Evolutionary conservation across 2,797 vertebrate species (phyloP), one percentile per base, ranked within the genome.

Genomic region (Lerista edwardsae): DNA sequence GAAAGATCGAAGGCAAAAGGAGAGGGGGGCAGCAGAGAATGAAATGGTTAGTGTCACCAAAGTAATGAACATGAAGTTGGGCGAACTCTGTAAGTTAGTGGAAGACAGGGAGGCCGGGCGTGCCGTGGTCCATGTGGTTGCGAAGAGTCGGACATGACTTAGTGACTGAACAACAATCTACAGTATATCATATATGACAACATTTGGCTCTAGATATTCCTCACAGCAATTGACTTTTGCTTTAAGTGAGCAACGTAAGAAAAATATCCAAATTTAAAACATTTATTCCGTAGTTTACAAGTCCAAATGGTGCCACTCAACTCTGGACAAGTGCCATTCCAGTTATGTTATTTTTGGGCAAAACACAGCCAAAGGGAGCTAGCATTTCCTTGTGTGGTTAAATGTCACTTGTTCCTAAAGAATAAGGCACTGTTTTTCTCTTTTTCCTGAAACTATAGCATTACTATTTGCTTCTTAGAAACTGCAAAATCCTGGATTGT

Each of bases 401-500:
- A 61, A 55, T 31, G 36, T 59, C 71, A 57, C 59, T 65, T 87
- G 84, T 73, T 57, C 44, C 25, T 11, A 65, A 65, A 88, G 57
- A 87, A 88, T 44, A 82, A 1, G 7, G 27, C 41, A 71, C 71
- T 80, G 71, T 80, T 83, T 83, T 83, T 55, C 17, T 69, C 31
- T 41, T 76, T 61, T 27, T 59, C 64, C 41, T 10, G n/a, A 62
- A 62, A 84, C 34, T 71, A 59, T 12, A 80, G 21, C 27, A 61
- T 11, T 80, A 39, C 64, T 80, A 31, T 71, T 75, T 55, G 65
- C 31, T 80, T 75, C 55, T 79, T 69, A 79, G 55, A 75, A 84
- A 80, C 73, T 84, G 31, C 55, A 84, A 84, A 76, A 84, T 75
- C 55, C 29, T 64, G 69, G 15, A 80, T 80, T 84, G 59, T 68